Conservation (phyloP, 2,797 vertebrate genomes). For the Stomatorhinus walkeri region DNA sequence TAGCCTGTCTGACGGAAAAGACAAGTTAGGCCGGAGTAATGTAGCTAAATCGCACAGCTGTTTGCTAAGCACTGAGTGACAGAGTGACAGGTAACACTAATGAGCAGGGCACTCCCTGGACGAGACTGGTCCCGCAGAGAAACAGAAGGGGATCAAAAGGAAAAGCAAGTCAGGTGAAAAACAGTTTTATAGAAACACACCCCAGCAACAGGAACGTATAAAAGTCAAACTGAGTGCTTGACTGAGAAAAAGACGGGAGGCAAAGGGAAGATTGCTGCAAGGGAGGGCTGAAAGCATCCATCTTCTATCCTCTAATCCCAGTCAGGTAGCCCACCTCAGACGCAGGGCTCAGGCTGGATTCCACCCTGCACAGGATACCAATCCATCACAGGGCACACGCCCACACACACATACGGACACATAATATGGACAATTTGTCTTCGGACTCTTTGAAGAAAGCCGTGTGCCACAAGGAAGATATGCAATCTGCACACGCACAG, state of each 20-base stretch:
- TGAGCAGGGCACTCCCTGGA: constrained; percentile 44
- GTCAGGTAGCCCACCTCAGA: not conserved
- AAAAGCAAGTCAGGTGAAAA: not conserved
- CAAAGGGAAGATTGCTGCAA: not conserved
- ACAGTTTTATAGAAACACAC: not conserved
- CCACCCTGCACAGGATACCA: not conserved
- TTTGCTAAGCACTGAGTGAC: constrained; percentile 42
- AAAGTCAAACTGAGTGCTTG: not conserved
- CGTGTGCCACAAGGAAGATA: not conserved
- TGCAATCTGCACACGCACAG: not conserved
- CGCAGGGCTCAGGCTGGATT: not conserved
- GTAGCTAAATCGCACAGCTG: constrained; percentile 41
- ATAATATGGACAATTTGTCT: not conserved
- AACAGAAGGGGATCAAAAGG: not conserved
- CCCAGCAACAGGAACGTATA: not conserved
- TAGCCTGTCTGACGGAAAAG: constrained; percentile 34
- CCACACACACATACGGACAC: not conserved
- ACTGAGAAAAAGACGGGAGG: not conserved
- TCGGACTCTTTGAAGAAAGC: not conserved
- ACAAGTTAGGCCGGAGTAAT: constrained; percentile 42
- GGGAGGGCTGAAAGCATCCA: not conserved
- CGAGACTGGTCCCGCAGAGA: constrained; percentile 36
- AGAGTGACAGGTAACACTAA: constrained; percentile 51
- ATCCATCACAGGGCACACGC: not conserved
- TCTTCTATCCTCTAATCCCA: not conserved